Evolutionary conservation across 2,113 vertebrate genomes (phyloP), one percentile per base, ranked within the genome.

Genomic region (Eleginops maclovinus): DNA sequence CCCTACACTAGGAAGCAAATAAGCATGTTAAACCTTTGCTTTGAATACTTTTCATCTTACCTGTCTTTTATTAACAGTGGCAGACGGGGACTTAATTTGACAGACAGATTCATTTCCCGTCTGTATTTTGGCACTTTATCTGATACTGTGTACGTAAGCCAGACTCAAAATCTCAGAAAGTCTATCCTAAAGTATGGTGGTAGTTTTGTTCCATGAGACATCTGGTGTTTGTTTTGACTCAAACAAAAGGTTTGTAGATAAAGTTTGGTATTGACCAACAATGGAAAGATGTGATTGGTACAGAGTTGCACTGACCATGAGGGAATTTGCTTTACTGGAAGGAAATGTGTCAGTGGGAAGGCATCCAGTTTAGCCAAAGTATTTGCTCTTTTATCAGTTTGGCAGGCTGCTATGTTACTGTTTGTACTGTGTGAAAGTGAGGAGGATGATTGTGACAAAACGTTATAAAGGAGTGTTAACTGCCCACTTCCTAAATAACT

Each of bases 381-480:
- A 56, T 77, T 82, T 81, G 65, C 77, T 73, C 73, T 78, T 41
- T 70, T 62, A 74, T 70, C 60, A 55, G 72, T 80, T 68, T 76
- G 72, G 83, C 75, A 72, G 47, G n/a, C 2, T 49, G 58, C 31
- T 55, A 5, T 54, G 63, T 65, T 66, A 82, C 8, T 77, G 69
- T 83, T 62, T 66, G 61, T 81, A 46, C 41, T 17, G 74, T 79
- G 86, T 79, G 74, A 63, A 72, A 69, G 46, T 73, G 70, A 75
- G 73, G 68, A 81, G 76, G 73, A 65, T 22, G 53, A 49, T 36
- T 51, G 55, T 64, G 41, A 63, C 64, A 26, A 22, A 74, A 81
- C 63, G 46, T 73, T 76, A 60, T 36, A 8, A 36, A 36, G 8
- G 31, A 36, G 31, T 36, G 31, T 8, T 36, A 8, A 36, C 31